Conservation (phyloP, 2,797 vertebrate genomes). For the Sebastes dallii region DNA sequence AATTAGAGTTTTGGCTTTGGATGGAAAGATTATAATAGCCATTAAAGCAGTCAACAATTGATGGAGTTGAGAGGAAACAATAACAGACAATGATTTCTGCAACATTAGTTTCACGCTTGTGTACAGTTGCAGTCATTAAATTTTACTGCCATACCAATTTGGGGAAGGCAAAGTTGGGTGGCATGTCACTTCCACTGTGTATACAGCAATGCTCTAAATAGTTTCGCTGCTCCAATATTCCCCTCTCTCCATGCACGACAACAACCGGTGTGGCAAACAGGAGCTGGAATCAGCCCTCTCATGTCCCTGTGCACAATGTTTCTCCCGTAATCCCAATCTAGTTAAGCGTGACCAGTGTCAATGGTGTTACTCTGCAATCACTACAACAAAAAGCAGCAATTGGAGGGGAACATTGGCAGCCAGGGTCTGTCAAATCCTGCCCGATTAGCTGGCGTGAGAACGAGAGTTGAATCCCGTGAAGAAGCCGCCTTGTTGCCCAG, state of each 20-base stretch:
- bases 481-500: constrained; percentile 16
- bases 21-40: constrained; percentile 23
- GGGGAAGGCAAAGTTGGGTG: constrained; percentile 14
- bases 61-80: constrained; percentile 35
- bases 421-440: constrained; percentile 29
- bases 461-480: constrained; percentile 33
- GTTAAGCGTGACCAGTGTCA: constrained; percentile 66
- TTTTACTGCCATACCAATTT: constrained; percentile 57
- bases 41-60: constrained; percentile 27
- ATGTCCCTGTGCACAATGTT: constrained; percentile 37
- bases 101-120: constrained; percentile 58
- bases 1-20: constrained; percentile 19
- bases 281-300: constrained; percentile 55
- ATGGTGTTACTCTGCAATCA: constrained; percentile 45
- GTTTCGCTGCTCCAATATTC: constrained; percentile 17
- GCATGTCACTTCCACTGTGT: constrained; percentile 20
- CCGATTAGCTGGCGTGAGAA: constrained; percentile 39
- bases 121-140: constrained; percentile 51
- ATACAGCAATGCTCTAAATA: constrained; percentile 19
- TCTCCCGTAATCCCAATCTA: constrained; percentile 54
- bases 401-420: constrained; percentile 38
- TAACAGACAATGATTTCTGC: constrained; percentile 45
- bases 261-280: constrained; percentile 36
- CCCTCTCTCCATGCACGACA: constrained; percentile 9
- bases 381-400: constrained; percentile 48